These are phyloP conservation scores for Hermatobates lingyangjiaoensis DNA, from an alignment of 1,140 invertebrate species.

Conservation along the genomic window DNA sequence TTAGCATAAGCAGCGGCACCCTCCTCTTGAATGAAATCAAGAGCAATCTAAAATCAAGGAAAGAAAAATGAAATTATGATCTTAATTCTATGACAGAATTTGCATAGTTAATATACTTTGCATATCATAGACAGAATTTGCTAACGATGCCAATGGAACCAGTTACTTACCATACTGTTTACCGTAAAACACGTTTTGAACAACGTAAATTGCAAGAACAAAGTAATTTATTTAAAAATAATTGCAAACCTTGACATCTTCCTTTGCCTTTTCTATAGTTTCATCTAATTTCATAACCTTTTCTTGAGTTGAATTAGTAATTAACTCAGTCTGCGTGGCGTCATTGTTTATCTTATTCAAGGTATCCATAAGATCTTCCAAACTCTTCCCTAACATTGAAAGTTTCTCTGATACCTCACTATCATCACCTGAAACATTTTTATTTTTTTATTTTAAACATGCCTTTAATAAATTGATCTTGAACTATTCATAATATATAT, in stretches of 20 bases:
- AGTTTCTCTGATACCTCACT: constrained; percentile 43
- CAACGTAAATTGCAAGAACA: constrained; percentile 7
- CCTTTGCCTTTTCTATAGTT: constrained; percentile 25
- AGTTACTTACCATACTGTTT: not conserved
- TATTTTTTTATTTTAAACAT: too few species aligned
- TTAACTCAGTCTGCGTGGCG: constrained; percentile 35
- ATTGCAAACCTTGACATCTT: constrained; percentile 13
- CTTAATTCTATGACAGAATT: not conserved
- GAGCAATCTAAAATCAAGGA: constrained; percentile 32
- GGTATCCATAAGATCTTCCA: constrained; percentile 42
- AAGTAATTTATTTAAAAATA: constrained; percentile 1
- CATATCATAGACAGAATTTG: not conserved
- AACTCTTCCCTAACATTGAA: constrained; percentile 40
- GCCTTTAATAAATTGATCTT: not conserved
- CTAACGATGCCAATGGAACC: not conserved
- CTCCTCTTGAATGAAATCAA: constrained; percentile 58
- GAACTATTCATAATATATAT: not conserved
- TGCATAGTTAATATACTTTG: not conserved
- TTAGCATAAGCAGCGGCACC: constrained; percentile 54
- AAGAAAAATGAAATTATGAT: constrained; percentile 7
- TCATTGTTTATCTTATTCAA: constrained; percentile 38
- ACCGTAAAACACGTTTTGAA: not conserved
- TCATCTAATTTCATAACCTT: constrained; percentile 56
- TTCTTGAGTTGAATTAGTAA: constrained; percentile 36
- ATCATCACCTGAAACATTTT: constrained; percentile 30